Evolutionary conservation across 2,797 vertebrate species (phyloP).

Genomic region (Sebastes nivosus): DNA sequence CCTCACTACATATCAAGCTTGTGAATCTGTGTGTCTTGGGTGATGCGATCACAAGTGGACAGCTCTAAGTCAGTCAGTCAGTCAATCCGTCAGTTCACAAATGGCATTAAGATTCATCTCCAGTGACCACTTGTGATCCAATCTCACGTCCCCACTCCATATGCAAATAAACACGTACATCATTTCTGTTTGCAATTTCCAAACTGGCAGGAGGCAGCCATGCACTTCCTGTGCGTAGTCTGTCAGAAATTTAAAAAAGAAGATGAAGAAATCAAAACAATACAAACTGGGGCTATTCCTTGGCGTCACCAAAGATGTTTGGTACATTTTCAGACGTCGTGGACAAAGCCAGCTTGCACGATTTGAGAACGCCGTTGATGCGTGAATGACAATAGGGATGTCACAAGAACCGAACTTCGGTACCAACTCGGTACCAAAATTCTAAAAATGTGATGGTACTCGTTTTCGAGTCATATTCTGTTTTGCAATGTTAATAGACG

Average conservation of each 20-base stretch:
- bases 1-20: neutral
- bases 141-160: neutral
- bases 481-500: too few species aligned
- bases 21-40: neutral
- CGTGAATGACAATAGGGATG: too few species aligned
- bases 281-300: neutral
- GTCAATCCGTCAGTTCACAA: neutral
- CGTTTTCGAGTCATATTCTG: too few species aligned
- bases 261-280: neutral
- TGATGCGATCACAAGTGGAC: neutral
- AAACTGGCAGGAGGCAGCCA: neutral
- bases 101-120: neutral
- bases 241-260: neutral
- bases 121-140: neutral
- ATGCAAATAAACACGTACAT: neutral
- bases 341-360: neutral
- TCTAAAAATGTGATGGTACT: too few species aligned
- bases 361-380: too few species aligned
- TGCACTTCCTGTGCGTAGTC: neutral
- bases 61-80: neutral
- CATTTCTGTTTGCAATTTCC: neutral
- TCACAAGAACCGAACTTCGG: too few species aligned
- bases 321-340: neutral
- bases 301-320: too few species aligned
- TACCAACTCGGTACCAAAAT: too few species aligned